Evolutionary conservation across 2,888 invertebrate genomes (phyloP).

Genomic region (Xiphydria camelus): DNA sequence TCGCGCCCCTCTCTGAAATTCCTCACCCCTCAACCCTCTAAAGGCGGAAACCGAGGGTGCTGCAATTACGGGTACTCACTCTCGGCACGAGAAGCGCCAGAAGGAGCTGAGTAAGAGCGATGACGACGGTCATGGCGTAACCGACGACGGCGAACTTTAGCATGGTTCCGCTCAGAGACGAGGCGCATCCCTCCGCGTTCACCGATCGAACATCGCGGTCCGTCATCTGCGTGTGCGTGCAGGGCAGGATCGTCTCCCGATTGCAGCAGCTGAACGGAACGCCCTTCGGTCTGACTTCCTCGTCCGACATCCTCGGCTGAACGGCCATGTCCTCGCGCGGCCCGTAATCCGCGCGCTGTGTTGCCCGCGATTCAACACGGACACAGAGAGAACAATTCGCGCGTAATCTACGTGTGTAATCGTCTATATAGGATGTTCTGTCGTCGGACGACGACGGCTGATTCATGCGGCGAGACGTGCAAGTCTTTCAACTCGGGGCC

Average conservation of each 20-base stretch:
- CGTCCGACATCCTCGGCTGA: conserved; percentile 33
- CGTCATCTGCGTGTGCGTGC: conserved; percentile 38
- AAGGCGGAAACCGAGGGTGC: neutral
- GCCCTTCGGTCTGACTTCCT: conserved; percentile 27
- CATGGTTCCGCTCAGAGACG: conserved; percentile 34
- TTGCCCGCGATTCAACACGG: too few species aligned
- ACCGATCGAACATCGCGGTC: conserved; percentile 33
- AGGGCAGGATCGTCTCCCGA: conserved; percentile 31
- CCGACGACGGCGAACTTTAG: conserved; percentile 41
- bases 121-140: conserved; percentile 42
- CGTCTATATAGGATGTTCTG: too few species aligned
- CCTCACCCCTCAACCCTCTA: too few species aligned
- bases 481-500: neutral
- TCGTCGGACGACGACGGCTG: too few species aligned
- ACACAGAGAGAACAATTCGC: too few species aligned
- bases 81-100: conserved; percentile 34
- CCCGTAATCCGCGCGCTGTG: conserved; percentile 35
- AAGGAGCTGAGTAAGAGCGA: conserved; percentile 37
- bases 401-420: too few species aligned
- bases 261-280: conserved; percentile 51
- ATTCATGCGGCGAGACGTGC: too few species aligned
- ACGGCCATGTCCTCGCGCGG: conserved; percentile 33
- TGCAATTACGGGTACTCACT: conserved; percentile 25
- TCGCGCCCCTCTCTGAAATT: too few species aligned
- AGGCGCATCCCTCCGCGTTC: conserved; percentile 42